phyloP scores from a whole-genome alignment of 2,888 invertebrate genomes.

The Slavum lentiscoides region DNA sequence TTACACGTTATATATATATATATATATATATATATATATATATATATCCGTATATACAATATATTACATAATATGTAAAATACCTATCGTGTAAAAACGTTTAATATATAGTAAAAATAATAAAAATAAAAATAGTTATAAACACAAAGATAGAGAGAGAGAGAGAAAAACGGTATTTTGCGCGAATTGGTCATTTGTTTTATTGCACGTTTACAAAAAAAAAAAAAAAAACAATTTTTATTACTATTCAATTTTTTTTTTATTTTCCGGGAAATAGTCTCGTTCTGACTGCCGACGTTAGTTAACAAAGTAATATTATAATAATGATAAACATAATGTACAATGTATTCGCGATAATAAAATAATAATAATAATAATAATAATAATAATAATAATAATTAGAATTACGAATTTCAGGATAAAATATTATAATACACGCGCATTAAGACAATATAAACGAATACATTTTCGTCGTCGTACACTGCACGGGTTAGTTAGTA shows the following conservation, averaged over 20 bases:
- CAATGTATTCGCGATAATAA: too few relatives aligned
- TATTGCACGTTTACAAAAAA: slow-evolving; percentile 40
- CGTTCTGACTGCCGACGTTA: not conserved
- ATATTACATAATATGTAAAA: not conserved
- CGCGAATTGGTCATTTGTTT: slow-evolving; percentile 40
- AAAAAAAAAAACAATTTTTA: not conserved
- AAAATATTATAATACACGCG: not conserved
- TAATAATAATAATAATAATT: too few relatives aligned
- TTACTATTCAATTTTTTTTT: not conserved
- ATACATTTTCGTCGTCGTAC: not conserved
- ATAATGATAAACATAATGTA: not conserved
- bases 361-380: too few relatives aligned
- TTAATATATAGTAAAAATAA: slow-evolving; percentile 29
- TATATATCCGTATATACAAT: slow-evolving; percentile 5
- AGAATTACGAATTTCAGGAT: not conserved
- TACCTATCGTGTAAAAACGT: not conserved
- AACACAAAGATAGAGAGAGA: slow-evolving; percentile 2
- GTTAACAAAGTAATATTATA: not conserved
- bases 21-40: not conserved
- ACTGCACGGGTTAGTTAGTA: too few relatives aligned
- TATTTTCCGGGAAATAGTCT: not conserved
- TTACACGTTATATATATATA: slow-evolving; percentile 22
- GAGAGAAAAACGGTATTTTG: slow-evolving; percentile 29
- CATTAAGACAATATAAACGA: not conserved
- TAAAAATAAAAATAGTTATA: not conserved